A percentile compares a stretch with the other conserved stretches of the same genome.
Conservation (phyloP, 2,797 vertebrate genomes). For the Microctenopoma steveboyesi region DNA sequence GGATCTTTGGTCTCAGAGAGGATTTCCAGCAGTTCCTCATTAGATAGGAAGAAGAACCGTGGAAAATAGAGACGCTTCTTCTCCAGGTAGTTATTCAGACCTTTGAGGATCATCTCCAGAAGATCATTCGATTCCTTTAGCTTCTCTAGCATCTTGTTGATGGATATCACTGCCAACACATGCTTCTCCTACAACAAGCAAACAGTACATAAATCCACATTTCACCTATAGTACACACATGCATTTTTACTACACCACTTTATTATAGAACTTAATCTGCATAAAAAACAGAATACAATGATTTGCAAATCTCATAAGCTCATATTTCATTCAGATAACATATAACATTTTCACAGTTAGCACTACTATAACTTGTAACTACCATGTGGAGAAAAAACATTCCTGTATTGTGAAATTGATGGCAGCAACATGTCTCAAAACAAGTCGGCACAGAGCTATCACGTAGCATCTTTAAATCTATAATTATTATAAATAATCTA, state of each 20-base stretch:
- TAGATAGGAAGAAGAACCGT: slow-evolving; percentile 95
- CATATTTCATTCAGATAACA: no score
- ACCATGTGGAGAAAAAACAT: no score
- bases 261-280: not conserved
- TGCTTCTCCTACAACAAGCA: slow-evolving; percentile 83
- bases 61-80: slow-evolving; percentile 93
- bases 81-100: slow-evolving; percentile 92
- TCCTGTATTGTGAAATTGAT: no score
- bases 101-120: slow-evolving; percentile 91
- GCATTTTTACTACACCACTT: not conserved
- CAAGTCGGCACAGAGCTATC: no score
- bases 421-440: no score
- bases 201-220: slow-evolving; percentile 6
- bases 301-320: no score
- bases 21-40: slow-evolving; percentile 94
- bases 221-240: no score
- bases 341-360: no score
- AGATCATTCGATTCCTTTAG: slow-evolving; percentile 87
- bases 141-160: slow-evolving; percentile 88
- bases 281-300: no score
- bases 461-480: no score
- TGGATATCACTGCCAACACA: slow-evolving; percentile 85
- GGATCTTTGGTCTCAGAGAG: slow-evolving; percentile 95
- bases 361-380: no score
- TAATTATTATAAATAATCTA: no score